phyloP scores from a whole-genome alignment of 2,888 invertebrate species.

The Osmoderma eremita region DNA sequence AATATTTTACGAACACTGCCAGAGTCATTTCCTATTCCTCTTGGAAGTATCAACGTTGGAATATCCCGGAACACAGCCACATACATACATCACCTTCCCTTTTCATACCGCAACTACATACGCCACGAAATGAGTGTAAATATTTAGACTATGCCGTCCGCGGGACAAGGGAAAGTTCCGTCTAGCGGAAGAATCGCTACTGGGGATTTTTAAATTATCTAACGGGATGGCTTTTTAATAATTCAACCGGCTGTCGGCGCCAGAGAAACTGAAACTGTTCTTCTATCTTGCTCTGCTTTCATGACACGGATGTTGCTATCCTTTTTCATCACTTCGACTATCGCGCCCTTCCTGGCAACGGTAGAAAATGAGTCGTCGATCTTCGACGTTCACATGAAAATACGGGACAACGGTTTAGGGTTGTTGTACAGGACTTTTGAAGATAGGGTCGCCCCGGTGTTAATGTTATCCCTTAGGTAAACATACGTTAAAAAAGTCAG shows the following conservation, averaged over 20 bases:
- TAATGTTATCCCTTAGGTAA: slow-evolving; percentile 20
- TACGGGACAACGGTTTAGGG: slow-evolving; percentile 7
- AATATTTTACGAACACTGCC: no score
- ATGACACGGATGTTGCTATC: no score
- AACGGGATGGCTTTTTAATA: slow-evolving; percentile 37
- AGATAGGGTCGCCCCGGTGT: background rate
- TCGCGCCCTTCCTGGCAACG: background rate
- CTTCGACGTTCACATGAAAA: slow-evolving; percentile 6
- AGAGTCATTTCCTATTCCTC: background rate
- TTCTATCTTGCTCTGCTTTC: background rate
- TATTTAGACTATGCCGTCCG: slow-evolving; percentile 20
- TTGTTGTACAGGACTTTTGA: background rate
- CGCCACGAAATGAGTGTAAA: slow-evolving; percentile 20
- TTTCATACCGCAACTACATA: background rate
- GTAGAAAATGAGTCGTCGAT: slow-evolving; percentile 20
- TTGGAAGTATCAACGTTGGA: slow-evolving; percentile 19
- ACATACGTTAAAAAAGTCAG: slow-evolving; percentile 15
- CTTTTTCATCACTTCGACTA: background rate
- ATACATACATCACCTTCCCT: slow-evolving; percentile 9
- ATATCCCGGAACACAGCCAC: background rate
- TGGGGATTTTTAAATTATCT: slow-evolving; percentile 35
- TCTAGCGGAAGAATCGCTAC: slow-evolving; percentile 33
- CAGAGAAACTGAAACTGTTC: background rate
- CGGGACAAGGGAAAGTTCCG: background rate
- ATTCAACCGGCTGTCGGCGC: slow-evolving; percentile 26